A percentile compares a stretch with the other conserved stretches of the same genome.
Conservation (phyloP, 2,113 vertebrate species). For the Ptilonorhynchus violaceus region DNA sequence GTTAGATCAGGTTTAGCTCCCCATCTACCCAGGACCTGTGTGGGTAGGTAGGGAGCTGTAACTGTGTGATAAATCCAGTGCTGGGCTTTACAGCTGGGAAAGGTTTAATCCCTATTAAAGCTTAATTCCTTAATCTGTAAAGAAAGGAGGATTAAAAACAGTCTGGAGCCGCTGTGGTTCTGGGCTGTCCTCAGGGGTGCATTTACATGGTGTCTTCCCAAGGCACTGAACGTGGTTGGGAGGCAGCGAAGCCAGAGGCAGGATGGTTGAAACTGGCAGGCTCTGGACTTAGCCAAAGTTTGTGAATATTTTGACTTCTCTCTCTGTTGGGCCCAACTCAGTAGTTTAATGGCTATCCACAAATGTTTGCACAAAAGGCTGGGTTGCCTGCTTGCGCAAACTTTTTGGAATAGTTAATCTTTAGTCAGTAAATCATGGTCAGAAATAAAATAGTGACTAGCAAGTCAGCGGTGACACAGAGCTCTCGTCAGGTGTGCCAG, state of each 20-base stretch:
- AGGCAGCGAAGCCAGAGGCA: neutral
- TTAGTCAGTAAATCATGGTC: neutral
- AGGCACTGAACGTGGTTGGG: neutral
- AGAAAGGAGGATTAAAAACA: neutral
- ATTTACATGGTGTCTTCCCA: neutral
- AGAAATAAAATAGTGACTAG: neutral
- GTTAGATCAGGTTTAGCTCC: neutral
- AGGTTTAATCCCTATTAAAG: neutral
- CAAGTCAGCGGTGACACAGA: neutral
- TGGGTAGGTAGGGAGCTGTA: neutral
- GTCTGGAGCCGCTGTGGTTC: neutral
- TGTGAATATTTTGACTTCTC: neutral
- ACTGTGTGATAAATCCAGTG: neutral
- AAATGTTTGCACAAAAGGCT: constrained; percentile 18
- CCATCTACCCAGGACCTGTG: accelerated
- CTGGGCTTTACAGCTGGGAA: neutral
- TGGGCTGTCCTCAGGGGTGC: neutral
- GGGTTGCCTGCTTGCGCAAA: neutral
- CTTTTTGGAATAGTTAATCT: neutral
- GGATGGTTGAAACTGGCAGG: neutral
- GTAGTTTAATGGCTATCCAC: neutral
- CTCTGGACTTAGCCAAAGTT: neutral
- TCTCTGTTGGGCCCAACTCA: neutral
- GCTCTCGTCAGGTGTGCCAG: neutral
- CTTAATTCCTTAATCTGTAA: neutral